Evolutionary conservation across 1,140 invertebrate genomes (phyloP), one percentile per base, ranked within the genome.

Genomic region (Drosophila pachea): DNA sequence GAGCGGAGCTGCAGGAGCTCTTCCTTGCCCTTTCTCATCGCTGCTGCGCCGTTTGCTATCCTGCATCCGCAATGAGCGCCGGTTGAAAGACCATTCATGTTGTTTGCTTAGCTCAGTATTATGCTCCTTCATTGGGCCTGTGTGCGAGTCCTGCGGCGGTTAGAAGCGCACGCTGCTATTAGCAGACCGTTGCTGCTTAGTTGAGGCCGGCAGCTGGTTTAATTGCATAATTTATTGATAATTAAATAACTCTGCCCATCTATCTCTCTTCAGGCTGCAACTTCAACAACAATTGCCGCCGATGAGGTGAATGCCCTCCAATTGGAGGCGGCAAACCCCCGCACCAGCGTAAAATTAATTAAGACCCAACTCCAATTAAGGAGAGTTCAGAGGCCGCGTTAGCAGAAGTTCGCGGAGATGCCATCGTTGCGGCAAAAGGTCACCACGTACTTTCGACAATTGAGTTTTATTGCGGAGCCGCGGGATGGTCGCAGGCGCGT

Each of bases 391-490:
- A 29, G 42, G 62, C 55, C 38, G 29, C 9, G 9, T 12, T 29
- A 48, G 11, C 59, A 42, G 12, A 14, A 61, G 55, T 42, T 58
- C 43, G 22, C 31, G 38, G 81, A 86, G 77, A 95, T 95, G 94
- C 93, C 94, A 67, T 94, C 93, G 49, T 90, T 95, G 74, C 90
- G 93, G 45, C 94, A 95, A 91, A 92, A 93, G 90, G 92, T 95
- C 73, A 93, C 93, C 64, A 94, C 93, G 68, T 94, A 95, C 89
- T 93, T 95, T 88, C 91, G 94, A 52, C 94, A 95, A 89, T 88
- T 95, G 62, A 94, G 94, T 61, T 93, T 93, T 71, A 92, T 92
- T 63, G 92, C 93, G 67, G 91, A 93, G 66, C 91, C 92, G 11
- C 90, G 89, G 89, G 90, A 90, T 83, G 92, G 73, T 33, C 70